phyloP scores from a whole-genome alignment of 2,888 invertebrate genomes.

The Sarcophaga caerulescens region DNA sequence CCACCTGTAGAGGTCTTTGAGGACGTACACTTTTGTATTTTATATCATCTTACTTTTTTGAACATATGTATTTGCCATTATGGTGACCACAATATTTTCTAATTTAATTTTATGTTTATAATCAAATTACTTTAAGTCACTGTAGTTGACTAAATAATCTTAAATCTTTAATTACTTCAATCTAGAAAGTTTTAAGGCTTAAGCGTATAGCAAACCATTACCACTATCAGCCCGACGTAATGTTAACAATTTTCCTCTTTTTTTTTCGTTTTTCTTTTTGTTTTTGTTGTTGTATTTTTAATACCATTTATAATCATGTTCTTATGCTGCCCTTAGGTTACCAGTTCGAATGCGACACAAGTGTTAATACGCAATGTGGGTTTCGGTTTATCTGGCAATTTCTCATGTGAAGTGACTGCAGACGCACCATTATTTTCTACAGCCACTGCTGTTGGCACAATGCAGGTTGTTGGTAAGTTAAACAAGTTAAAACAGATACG shows the following conservation, averaged over 20 bases:
- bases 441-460: slow-evolving; percentile 84
- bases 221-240: not conserved
- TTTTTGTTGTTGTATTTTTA: not conserved
- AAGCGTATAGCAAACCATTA: not conserved
- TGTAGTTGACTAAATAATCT: not conserved
- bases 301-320: slow-evolving; percentile 7
- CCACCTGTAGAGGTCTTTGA: no score
- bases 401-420: slow-evolving; percentile 90
- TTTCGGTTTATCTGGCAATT: slow-evolving; percentile 88
- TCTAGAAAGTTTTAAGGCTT: not conserved
- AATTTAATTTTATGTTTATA: no score
- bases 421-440: slow-evolving; percentile 88
- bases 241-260: no score
- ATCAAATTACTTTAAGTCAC: not conserved
- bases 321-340: slow-evolving; percentile 82
- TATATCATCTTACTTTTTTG: no score
- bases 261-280: no score
- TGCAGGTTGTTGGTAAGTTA: slow-evolving; percentile 89
- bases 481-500: slow-evolving; percentile 12
- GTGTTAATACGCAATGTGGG: slow-evolving; percentile 87
- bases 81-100: no score
- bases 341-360: slow-evolving; percentile 88
- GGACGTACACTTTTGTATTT: no score
- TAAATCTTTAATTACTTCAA: slow-evolving; percentile 12
- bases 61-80: no score